Conservation (phyloP, 2,888 invertebrate species). For the Drosophila subsilvestris region DNA sequence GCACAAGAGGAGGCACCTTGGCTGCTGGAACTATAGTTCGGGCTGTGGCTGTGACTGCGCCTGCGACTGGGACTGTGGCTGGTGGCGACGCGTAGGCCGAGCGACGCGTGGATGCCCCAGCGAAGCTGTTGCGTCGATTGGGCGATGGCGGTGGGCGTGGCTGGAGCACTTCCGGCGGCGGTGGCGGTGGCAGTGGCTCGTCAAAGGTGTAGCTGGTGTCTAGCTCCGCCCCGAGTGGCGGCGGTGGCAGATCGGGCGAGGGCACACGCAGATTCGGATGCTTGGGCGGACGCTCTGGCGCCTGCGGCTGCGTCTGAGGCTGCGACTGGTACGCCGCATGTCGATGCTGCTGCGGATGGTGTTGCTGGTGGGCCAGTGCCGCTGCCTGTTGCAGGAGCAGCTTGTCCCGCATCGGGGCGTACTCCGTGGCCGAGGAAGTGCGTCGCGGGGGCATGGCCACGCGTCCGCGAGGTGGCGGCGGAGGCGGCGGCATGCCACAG, state of each 20-base stretch:
- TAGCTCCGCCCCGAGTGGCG: conserved; percentile 82
- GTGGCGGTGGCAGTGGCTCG: conserved; percentile 84
- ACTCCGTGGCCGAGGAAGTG: conserved; percentile 89
- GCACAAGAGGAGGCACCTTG: conserved; percentile 80
- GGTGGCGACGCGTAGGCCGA: conserved; percentile 56
- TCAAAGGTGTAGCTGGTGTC: conserved; percentile 81
- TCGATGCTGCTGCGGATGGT: conserved; percentile 81
- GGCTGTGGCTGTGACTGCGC: conserved; percentile 24
- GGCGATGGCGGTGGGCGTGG: conserved; percentile 80
- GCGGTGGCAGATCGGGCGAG: conserved; percentile 84
- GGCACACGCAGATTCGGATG: conserved; percentile 87
- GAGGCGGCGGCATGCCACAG: conserved; percentile 84
- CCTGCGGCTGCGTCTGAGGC: conserved; percentile 87
- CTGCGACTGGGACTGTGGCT: background rate
- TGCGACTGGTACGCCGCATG: conserved; percentile 84
- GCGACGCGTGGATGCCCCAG: conserved; percentile 83
- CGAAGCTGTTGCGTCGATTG: conserved; percentile 84
- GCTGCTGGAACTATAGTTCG: conserved; percentile 36
- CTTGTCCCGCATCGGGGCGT: conserved; percentile 85
- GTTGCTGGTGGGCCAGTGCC: conserved; percentile 81
- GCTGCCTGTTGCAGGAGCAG: conserved; percentile 81
- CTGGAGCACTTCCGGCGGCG: conserved; percentile 83
- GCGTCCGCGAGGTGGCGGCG: conserved; percentile 83
- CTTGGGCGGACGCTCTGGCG: conserved; percentile 91
- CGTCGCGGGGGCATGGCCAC: conserved; percentile 81